Percentiles rank a stretch among this genome's conserved stretches.
These are phyloP conservation scores for Mormyrops attenuatus DNA, from an alignment of 2,797 vertebrate species.

Conservation along the genomic window DNA sequence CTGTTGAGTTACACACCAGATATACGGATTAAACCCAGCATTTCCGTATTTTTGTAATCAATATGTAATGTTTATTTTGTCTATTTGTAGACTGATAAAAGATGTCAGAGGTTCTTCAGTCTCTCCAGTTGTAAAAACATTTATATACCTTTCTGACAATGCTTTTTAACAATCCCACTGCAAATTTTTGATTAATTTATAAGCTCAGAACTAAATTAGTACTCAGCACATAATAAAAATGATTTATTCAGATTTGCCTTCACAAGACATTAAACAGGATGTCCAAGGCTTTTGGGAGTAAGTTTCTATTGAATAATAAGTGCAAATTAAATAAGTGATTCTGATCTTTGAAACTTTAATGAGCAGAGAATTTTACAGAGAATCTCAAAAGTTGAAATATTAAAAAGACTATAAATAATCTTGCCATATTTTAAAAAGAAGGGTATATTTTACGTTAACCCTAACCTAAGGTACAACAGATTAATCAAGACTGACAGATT, in stretches of 20 bases:
- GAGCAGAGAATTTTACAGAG: neutral
- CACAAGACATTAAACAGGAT: neutral
- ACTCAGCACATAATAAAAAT: neutral
- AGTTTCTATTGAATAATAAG: neutral
- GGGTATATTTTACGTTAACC: neutral
- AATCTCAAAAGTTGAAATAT: neutral
- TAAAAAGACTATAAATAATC: neutral
- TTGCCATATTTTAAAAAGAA: neutral
- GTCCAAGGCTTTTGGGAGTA: neutral
- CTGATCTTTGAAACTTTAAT: neutral
- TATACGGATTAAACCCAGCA: neutral
- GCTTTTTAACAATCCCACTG: neutral
- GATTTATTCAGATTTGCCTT: neutral
- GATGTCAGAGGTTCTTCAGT: neutral
- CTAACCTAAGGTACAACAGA: neutral
- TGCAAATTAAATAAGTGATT: neutral
- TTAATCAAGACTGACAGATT: neutral
- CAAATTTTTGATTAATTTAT: neutral
- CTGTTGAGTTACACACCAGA: neutral
- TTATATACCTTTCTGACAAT: neutral
- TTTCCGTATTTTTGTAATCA: neutral
- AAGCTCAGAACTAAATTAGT: neutral
- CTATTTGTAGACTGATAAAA: neutral
- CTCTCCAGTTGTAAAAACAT: neutral
- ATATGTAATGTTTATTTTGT: neutral